A percentile compares a stretch with the other conserved stretches of the same genome.
phyloP scores from a whole-genome alignment of 2,888 invertebrate species.

The Seira sanloemensis region DNA sequence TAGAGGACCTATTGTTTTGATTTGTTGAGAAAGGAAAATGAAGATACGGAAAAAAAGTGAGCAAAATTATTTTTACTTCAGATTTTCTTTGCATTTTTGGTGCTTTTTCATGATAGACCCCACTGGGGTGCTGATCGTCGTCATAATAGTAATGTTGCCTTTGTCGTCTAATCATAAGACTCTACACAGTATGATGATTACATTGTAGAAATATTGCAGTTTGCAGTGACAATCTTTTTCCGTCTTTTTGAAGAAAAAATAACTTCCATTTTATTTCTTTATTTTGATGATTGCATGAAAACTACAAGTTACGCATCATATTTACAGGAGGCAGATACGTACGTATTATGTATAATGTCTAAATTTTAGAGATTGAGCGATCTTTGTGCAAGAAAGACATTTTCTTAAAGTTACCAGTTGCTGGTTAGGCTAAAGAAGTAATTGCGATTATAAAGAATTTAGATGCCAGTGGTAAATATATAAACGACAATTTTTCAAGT shows the following conservation, averaged over 20 bases:
- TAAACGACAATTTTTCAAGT: too few relatives aligned
- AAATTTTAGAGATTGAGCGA: too few relatives aligned
- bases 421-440: too few relatives aligned
- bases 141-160: not conserved
- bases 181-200: not conserved
- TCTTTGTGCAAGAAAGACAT: too few relatives aligned
- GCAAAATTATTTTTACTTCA: not conserved
- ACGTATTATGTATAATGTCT: not conserved
- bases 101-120: not conserved
- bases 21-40: not conserved
- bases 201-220: not conserved
- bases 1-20: conserved; percentile 18
- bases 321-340: not conserved
- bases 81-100: not conserved
- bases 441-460: too few relatives aligned
- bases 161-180: not conserved
- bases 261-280: not conserved
- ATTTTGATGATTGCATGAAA: not conserved
- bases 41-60: conserved; percentile 20
- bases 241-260: not conserved
- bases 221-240: not conserved
- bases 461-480: too few relatives aligned
- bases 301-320: not conserved
- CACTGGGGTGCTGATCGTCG: not conserved
- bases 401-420: too few relatives aligned